phyloP scores from a whole-genome alignment of 2,113 vertebrate species.

The Neodontobutis hainanensis region DNA sequence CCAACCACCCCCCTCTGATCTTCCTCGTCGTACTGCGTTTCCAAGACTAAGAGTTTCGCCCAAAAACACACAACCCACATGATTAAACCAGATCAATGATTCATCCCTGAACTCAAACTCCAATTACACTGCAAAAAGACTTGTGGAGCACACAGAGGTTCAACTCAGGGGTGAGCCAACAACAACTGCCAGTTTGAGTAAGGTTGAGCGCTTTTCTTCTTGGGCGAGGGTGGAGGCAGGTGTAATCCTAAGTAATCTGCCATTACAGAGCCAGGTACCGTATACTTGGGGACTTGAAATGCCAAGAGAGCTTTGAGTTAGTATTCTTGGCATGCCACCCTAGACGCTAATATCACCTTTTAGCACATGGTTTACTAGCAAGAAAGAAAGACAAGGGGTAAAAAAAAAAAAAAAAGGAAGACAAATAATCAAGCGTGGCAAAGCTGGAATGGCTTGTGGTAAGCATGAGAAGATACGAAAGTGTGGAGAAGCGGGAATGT shows the following conservation, averaged over 20 bases:
- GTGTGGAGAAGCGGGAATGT: conserved; percentile 36
- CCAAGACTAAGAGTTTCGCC: conserved; percentile 45
- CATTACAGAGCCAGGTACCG: conserved; percentile 58
- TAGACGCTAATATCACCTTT: conserved; percentile 68
- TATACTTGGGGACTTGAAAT: conserved; percentile 49
- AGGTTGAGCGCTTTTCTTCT: conserved; percentile 41
- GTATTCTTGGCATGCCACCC: conserved; percentile 64
- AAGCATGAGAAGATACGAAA: conserved; percentile 9
- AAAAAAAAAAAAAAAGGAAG: conserved; percentile 13
- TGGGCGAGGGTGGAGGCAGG: conserved; percentile 9
- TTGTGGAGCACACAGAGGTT: conserved; percentile 49
- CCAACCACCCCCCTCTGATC: conserved; percentile 43
- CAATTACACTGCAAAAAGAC: conserved; percentile 61
- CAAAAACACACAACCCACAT: conserved; percentile 21
- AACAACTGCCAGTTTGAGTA: conserved; percentile 64
- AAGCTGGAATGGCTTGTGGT: conserved; percentile 14
- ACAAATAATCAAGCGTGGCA: conserved; percentile 32
- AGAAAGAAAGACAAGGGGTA: conserved; percentile 8
- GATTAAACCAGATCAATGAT: conserved; percentile 62
- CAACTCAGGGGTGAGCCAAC: conserved; percentile 58
- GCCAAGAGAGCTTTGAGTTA: conserved; percentile 58
- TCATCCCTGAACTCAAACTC: conserved; percentile 53
- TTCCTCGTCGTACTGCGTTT: conserved; percentile 18
- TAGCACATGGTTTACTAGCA: conserved; percentile 57
- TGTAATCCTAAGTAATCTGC: conserved; percentile 73